Evolutionary conservation across 2,113 vertebrate genomes (phyloP), one percentile per base, ranked within the genome.

Genomic region (Capreolus pygargus): DNA sequence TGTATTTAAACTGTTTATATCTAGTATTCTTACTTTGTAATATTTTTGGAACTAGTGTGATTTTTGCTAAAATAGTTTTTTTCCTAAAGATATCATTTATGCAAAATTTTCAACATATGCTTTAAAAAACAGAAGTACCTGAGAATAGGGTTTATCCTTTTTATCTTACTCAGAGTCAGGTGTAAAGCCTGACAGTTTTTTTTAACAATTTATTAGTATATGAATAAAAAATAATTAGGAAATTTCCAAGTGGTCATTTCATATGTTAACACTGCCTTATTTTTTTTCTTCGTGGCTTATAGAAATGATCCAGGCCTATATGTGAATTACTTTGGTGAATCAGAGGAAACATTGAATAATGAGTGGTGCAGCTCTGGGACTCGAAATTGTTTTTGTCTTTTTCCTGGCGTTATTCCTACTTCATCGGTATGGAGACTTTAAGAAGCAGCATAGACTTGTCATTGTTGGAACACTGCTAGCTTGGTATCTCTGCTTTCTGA

Each of bases 401-500:
- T 99, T 99, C 97, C 97, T 99, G 99, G 99, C 99, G 7, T 98
- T 99, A 76, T 99, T 99, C 95, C 98, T 99, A 1, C 99, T 99
- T 58, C 99, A 99, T 92, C 99, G 99, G 25, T 99, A 99, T 98
- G 99, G 99, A 92, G 99, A 99, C 96, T 98, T 99, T 97, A 98
- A 98, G 97, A 99, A 99, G 96, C 99, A 99, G 98, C 99, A 99
- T 86, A 98, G 98, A 58, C 98, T 99, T 98, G 99, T 99, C 57
- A 99, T 99, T 87, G 61, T 99, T 21, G 99, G 99, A 91, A 99
- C 99, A 0, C 98, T 99, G 76, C 97, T 99, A 90, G 99, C 99
- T 97, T 99, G 99, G 99, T 99, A 99, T 98, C 99, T 99, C 92
- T 99, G 99, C 98, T 99, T 99, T 98, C 99, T 99, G 89, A 99